Evolutionary conservation across 2,888 invertebrate genomes (phyloP).

Genomic region (Apamea monoglypha): DNA sequence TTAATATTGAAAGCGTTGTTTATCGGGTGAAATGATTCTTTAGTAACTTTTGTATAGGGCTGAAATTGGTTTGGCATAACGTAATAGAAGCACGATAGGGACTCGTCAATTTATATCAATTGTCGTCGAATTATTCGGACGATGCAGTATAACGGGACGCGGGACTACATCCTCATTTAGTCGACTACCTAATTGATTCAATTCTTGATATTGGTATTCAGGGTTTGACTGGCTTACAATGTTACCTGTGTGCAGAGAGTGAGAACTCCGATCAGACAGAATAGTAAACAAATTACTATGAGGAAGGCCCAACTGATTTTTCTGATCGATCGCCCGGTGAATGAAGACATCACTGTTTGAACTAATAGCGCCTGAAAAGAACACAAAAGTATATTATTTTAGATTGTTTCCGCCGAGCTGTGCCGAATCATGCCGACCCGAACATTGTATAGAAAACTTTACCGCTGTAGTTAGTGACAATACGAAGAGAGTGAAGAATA

Average conservation of each 20-base stretch:
- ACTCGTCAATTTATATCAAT: constrained; percentile 19
- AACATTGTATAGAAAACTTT: constrained; percentile 44
- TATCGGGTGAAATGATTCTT: not conserved
- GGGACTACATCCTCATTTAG: not conserved
- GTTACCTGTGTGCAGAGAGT: constrained; percentile 85
- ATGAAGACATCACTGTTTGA: constrained; percentile 85
- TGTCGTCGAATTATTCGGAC: not conserved
- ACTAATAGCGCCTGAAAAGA: constrained; percentile 80
- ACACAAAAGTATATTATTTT: constrained; percentile 3
- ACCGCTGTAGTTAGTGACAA: constrained; percentile 82
- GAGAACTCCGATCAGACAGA: constrained; percentile 82
- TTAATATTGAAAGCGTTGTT: not conserved
- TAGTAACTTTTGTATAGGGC: not conserved
- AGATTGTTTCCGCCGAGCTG: not conserved
- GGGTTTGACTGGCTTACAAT: not conserved
- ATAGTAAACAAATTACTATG: constrained; percentile 78
- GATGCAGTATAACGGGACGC: not conserved
- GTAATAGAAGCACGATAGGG: not conserved
- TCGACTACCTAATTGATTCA: not conserved
- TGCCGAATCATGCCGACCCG: not conserved
- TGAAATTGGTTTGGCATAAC: not conserved
- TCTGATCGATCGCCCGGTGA: constrained; percentile 80
- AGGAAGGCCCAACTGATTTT: constrained; percentile 85
- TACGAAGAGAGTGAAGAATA: constrained; percentile 84
- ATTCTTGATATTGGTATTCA: not conserved